Evolutionary conservation across 1,140 invertebrate species (phyloP).

Genomic region (Drosophila novamexicana): DNA sequence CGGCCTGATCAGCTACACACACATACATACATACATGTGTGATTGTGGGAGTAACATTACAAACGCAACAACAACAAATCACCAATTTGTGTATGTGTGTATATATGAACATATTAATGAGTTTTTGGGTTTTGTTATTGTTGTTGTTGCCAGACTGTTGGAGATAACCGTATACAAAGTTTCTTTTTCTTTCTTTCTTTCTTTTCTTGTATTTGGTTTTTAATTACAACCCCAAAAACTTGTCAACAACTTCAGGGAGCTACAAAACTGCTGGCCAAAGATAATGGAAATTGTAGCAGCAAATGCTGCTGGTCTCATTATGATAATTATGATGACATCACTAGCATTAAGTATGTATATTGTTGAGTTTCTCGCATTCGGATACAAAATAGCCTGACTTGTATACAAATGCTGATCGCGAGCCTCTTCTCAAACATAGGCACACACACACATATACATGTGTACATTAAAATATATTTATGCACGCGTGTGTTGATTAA

Average conservation of each 20-base stretch:
- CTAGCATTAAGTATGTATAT: slow-evolving; percentile 6
- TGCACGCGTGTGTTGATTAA: neutral
- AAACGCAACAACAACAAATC: slow-evolving; percentile 9
- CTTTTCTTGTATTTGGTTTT: slow-evolving; percentile 40
- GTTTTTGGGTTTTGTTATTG: slow-evolving; percentile 29
- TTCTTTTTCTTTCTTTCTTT: slow-evolving; percentile 6
- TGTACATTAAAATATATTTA: neutral
- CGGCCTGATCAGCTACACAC: neutral
- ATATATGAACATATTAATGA: slow-evolving; percentile 43
- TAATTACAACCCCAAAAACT: slow-evolving; percentile 60
- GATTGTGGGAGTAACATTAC: neutral
- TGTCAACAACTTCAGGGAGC: slow-evolving; percentile 36
- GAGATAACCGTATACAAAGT: slow-evolving; percentile 40
- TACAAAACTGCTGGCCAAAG: neutral
- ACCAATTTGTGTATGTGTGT: neutral
- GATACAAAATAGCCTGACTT: neutral
- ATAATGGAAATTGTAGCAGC: slow-evolving; percentile 21
- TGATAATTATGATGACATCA: slow-evolving; percentile 45
- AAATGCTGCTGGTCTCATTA: slow-evolving; percentile 11
- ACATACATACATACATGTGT: neutral
- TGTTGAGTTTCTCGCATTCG: slow-evolving; percentile 3
- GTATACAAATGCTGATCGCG: slow-evolving; percentile 29
- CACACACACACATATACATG: neutral
- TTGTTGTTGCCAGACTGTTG: slow-evolving; percentile 34
- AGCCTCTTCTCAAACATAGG: slow-evolving; percentile 4